Base-by-base conservation (phyloP, 2,113 vertebrate species). In the Castor canadensis region DNA sequence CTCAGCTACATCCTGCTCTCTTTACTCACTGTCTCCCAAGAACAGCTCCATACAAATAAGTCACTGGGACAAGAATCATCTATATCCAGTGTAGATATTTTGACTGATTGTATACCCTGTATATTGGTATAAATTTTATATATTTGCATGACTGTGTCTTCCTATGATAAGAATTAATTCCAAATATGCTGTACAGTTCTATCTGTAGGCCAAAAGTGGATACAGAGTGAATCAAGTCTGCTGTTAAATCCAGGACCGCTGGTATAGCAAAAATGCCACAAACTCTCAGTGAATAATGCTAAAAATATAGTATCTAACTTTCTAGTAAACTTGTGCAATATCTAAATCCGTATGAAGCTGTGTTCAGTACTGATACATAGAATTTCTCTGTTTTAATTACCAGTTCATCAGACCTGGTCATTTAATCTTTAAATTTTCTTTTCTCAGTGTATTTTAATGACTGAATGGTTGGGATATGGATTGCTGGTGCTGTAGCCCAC, bases 361-460 rank as follows among this genome's bases (percentile, higher is more conserved):
- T 56, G 58, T 30, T 3, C n/a, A 45, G 35, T 87, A 58, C 40
- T 73, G 11, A 86, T 40, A 81, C 16, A 66, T 49, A 81, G 9
- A 62, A 62, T 43, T 85, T 30, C 30, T 40, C 7, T 7, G 15
- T 89, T 95, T 86, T 73, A 72, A 81, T 47, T 45, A 47, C 24
- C 30, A 81, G 5, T 84, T 80, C 32, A 69, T 90, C 20, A 62
- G 10, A 52, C n/a, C n/a, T 22, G 87, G 76, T 71, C 28, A 2
- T 3, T 86, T 58, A 40, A 54, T n/a, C 38, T 96, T 6, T 75
- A 75, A 60, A 58, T 73, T 69, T n/a, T 15, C 69, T 89, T 87
- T 83, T 40, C 75, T 58, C 4, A 75, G 10, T 47, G 83, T 58
- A 19, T 71, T 89, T 32, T 66, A 89, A 24, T 75, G 54, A 82